Conservation (phyloP, 2,797 vertebrate species). For the Sebastes taczanowskii region DNA sequence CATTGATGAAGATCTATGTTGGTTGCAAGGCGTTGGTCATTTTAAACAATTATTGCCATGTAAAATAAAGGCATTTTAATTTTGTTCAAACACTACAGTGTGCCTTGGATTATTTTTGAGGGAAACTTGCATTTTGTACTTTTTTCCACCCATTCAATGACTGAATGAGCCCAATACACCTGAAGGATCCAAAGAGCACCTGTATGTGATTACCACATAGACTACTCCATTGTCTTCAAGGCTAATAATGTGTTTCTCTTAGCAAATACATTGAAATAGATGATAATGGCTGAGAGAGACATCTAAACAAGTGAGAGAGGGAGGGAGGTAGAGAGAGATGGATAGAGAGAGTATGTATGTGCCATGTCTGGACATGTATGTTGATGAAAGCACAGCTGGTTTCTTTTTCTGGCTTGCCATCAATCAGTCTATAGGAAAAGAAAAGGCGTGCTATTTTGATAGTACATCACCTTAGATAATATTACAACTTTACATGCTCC, state of each 20-base stretch:
- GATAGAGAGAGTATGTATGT: neutral
- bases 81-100: no score
- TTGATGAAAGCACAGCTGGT: constrained; percentile 36
- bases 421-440: neutral
- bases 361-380: constrained; percentile 56
- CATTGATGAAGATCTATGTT: no score
- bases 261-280: neutral
- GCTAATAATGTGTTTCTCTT: neutral
- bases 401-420: neutral
- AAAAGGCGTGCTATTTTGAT: fast-evolving
- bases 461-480: neutral
- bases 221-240: no score
- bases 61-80: no score
- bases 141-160: no score
- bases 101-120: no score
- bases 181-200: no score
- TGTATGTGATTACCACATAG: no score
- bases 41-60: no score
- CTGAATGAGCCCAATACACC: no score
- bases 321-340: neutral
- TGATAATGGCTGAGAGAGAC: neutral
- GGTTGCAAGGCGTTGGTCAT: no score
- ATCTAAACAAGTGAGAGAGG: neutral
- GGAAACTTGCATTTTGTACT: no score
- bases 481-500: neutral